phyloP scores from a whole-genome alignment of 2,113 vertebrate genomes.

The Argyrosomus japonicus region DNA sequence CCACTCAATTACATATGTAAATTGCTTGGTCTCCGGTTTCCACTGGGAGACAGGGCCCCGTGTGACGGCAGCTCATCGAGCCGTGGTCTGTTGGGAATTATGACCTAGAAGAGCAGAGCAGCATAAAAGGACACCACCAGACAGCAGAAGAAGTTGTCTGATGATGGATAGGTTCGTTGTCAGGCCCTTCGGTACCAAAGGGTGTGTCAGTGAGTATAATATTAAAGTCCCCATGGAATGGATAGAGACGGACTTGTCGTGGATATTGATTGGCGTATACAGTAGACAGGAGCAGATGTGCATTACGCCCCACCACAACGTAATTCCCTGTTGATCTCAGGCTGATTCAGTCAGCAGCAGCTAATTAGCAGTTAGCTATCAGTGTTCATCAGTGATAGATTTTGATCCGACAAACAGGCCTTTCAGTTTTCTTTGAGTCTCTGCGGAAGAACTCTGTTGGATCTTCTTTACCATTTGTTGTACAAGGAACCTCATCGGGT shows the following conservation, averaged over 20 bases:
- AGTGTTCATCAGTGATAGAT: no score
- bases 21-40: slow-evolving; percentile 61
- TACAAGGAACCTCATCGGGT: background rate
- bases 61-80: slow-evolving; percentile 46
- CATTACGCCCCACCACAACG: no score
- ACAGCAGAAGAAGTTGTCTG: background rate
- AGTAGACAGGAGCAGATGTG: no score
- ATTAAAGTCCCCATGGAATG: background rate
- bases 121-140: slow-evolving; percentile 17
- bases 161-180: background rate
- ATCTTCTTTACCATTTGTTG: background rate
- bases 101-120: slow-evolving; percentile 36
- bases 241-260: no score
- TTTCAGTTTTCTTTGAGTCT: background rate
- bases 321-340: no score
- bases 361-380: no score
- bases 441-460: background rate
- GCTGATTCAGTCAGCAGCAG: no score
- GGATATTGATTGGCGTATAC: no score
- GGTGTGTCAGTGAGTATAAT: no score
- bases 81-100: slow-evolving; percentile 39
- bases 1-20: slow-evolving; percentile 76
- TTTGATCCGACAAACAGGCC: no score
- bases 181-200: background rate
- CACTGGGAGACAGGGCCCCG: slow-evolving; percentile 30